These are phyloP conservation scores for Syngnathus floridae DNA, from an alignment of 2,113 vertebrate genomes.

Conservation along the genomic window DNA sequence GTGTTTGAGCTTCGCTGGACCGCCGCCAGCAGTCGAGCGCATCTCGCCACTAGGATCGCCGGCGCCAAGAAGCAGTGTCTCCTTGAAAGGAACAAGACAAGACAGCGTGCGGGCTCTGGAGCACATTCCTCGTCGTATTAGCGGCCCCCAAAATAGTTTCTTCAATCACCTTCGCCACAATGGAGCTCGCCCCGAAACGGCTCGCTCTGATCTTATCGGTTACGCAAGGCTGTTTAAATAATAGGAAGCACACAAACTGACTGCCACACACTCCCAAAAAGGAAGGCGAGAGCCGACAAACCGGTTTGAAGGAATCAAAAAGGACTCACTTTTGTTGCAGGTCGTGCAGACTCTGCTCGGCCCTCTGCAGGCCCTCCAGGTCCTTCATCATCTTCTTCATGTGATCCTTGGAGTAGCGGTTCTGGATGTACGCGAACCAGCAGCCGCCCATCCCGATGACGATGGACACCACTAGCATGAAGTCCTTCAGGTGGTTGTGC, in stretches of 20 bases:
- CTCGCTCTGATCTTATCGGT: not conserved
- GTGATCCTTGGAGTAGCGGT: conserved; percentile 96
- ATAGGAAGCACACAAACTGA: not conserved
- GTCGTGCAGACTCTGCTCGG: conserved; percentile 94
- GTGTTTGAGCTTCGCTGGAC: not conserved
- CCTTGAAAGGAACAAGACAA: conserved; percentile 40
- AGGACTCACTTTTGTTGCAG: conserved; percentile 87
- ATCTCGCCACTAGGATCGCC: not conserved
- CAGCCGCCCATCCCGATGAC: conserved; percentile 97
- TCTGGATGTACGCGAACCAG: conserved; percentile 99
- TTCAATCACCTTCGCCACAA: not conserved
- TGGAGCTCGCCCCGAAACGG: not conserved
- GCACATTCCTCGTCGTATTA: conserved; percentile 36
- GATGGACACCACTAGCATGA: conserved; percentile 97
- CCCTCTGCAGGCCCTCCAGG: conserved; percentile 92
- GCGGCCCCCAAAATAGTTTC: not conserved
- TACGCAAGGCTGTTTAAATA: not conserved
- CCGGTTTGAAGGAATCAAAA: conserved; percentile 9
- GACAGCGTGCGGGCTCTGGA: not conserved
- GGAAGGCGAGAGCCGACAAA: not conserved
- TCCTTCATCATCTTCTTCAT: conserved; percentile 99
- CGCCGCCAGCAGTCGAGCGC: not conserved
- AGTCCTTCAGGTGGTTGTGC: conserved; percentile 96
- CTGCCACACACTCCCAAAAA: not conserved
- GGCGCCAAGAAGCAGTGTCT: not conserved